A percentile compares a stretch with the other conserved stretches of the same genome.
These are phyloP conservation scores for Acanthacorydalis orientalis DNA, from an alignment of 2,888 invertebrate genomes.

Conservation along the genomic window DNA sequence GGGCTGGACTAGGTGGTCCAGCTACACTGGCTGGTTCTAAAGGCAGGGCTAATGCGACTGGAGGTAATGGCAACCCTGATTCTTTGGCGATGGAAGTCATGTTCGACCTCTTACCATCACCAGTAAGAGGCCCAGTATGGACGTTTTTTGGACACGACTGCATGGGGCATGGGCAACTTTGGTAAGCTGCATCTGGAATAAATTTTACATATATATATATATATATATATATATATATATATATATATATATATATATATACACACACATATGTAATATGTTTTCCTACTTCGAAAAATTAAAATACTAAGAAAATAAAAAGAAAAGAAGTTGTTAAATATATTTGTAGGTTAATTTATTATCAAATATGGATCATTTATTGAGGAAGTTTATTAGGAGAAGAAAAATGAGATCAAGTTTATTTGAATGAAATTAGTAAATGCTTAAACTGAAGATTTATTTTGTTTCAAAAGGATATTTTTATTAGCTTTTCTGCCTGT, in stretches of 20 bases:
- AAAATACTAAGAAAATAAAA: too few relatives aligned
- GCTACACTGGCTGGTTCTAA: slow-evolving; percentile 30
- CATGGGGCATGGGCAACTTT: slow-evolving; percentile 75
- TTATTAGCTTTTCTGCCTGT: too few relatives aligned
- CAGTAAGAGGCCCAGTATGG: slow-evolving; percentile 96
- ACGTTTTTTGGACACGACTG: slow-evolving; percentile 96
- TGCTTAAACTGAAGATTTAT: too few relatives aligned
- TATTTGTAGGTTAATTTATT: too few relatives aligned
- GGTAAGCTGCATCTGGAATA: slow-evolving; percentile 36
- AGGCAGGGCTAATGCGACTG: slow-evolving; percentile 31
- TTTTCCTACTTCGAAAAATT: too few relatives aligned
- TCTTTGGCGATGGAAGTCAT: slow-evolving; percentile 24
- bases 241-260: neutral
- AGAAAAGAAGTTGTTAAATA: neutral
- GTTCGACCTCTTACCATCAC: slow-evolving; percentile 64
- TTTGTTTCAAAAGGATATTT: too few relatives aligned
- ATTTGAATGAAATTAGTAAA: too few relatives aligned
- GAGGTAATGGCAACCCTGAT: slow-evolving; percentile 23
- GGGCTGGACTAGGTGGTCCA: slow-evolving; percentile 52
- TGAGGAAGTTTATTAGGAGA: too few relatives aligned
- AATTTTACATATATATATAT: slow-evolving; percentile 2
- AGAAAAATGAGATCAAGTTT: too few relatives aligned
- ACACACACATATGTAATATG: too few relatives aligned
- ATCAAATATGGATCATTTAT: too few relatives aligned
- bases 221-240: neutral